Evolutionary conservation across 2,888 invertebrate genomes (phyloP).

Genomic region (Deilephila porcellus): DNA sequence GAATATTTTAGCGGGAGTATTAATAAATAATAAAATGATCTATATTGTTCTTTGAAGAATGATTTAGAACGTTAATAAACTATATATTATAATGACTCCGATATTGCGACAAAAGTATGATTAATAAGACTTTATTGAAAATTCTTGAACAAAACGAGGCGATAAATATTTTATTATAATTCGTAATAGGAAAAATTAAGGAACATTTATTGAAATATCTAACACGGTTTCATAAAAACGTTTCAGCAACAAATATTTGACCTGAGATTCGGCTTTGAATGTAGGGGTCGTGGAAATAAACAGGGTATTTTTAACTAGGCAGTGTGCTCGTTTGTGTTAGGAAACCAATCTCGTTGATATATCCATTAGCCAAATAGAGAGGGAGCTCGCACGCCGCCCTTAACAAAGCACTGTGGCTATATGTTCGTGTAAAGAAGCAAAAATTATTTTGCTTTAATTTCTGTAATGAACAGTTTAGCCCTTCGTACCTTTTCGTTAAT

Average conservation of each 20-base stretch:
- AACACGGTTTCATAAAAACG: not conserved
- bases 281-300: conserved; percentile 32
- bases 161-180: conserved; percentile 21
- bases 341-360: conserved; percentile 70
- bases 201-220: not conserved
- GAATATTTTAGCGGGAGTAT: too few species aligned
- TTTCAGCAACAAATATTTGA: conserved; percentile 48
- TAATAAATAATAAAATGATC: too few species aligned
- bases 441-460: conserved; percentile 58
- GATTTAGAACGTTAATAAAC: not conserved
- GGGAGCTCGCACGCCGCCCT: conserved; percentile 50
- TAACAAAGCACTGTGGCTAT: conserved; percentile 58
- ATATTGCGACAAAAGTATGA: not conserved
- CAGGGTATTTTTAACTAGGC: conserved; percentile 58
- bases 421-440: conserved; percentile 49
- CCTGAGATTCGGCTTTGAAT: conserved; percentile 41
- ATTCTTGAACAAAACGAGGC: conserved; percentile 25
- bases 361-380: conserved; percentile 74
- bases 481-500: conserved; percentile 18
- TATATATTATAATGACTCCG: not conserved
- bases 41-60: too few species aligned
- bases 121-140: conserved; percentile 12
- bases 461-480: conserved; percentile 38
- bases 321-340: conserved; percentile 58
- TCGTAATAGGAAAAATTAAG: not conserved